Base-by-base conservation (phyloP, 2,113 vertebrate species). In the Python bivittatus region DNA sequence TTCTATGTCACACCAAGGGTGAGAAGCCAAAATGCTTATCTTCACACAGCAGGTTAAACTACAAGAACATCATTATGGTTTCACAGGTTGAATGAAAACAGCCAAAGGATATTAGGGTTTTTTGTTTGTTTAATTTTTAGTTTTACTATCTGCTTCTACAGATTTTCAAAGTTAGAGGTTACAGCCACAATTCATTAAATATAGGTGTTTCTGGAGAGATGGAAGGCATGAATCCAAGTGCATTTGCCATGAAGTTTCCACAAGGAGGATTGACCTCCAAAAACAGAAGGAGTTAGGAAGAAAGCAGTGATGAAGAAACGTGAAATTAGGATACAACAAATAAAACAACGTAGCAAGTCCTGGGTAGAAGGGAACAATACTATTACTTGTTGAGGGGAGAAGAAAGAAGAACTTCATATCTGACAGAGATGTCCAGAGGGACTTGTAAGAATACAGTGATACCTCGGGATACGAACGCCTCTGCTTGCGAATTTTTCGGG, bases 201-300 rank as follows among this genome's bases (percentile, higher is more conserved):
- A 1, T 57, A 58, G 1, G 9, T 27, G 12, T 60, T 11, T 12
- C 0, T 0, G 54, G 85, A 92, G 33, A 85, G 91, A 61, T 84
- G 89, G 38, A 29, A 42, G 33, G 2, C 42, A 93, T 89, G 64
- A 93, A 64, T 84, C 89, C 84, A 92, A 33, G 12, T 44, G 12
- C 89, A 17, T 88, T 93, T 94, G 44, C 72, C 5, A 22, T 1
- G 20, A 57, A 84, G 42, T 86, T 95, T 12, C 89, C 22, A 87
- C 13, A 3, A 53, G 84, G 42, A 53, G 42, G 38, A 20, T 89
- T 88, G 13, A 89, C 9, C 79, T 91, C 54, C 33, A 42, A 33
- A 90, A 52, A 38, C 86, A 83, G 52, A 33, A 89, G 85, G 85
- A 93, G 42, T 22, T 88, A 89, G 5, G 0, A 27, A 72, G 68